Conservation (phyloP, 1,140 invertebrate genomes). For the Drosophila kepulauana region DNA sequence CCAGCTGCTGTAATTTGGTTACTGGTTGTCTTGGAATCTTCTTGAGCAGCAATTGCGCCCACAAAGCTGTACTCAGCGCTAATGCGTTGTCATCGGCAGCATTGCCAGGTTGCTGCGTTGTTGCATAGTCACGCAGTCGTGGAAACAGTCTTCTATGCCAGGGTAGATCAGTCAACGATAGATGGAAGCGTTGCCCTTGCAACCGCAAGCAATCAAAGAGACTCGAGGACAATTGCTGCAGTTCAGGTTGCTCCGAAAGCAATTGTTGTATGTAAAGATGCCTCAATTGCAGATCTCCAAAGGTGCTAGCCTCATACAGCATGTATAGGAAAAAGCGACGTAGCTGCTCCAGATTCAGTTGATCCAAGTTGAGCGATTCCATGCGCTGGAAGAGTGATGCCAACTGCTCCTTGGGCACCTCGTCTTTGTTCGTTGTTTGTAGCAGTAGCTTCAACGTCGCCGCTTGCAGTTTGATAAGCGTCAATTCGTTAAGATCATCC, state of each 20-base stretch:
- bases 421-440: neutral
- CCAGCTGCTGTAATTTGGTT: constrained; percentile 42
- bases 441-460: constrained; percentile 62
- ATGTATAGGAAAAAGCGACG: constrained; percentile 56
- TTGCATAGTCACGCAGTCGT: constrained; percentile 71
- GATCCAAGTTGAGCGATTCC: constrained; percentile 32
- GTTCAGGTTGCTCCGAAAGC: constrained; percentile 27
- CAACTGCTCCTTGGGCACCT: constrained; percentile 28
- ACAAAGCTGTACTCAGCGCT: constrained; percentile 59
- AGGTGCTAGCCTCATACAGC: constrained; percentile 65
- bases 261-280: constrained; percentile 63
- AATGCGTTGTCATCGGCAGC: constrained; percentile 20
- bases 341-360: constrained; percentile 42
- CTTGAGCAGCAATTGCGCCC: constrained; percentile 53
- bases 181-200: neutral
- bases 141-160: constrained; percentile 75
- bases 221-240: constrained; percentile 31
- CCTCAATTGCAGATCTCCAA: constrained; percentile 62
- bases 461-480: constrained; percentile 73
- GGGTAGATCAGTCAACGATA: constrained; percentile 50
- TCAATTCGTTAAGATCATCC: constrained; percentile 57
- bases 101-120: neutral
- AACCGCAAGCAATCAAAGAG: constrained; percentile 35
- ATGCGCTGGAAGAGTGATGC: constrained; percentile 40
- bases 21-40: constrained; percentile 36